Evolutionary conservation across 2,113 vertebrate species (phyloP).

Genomic region (Aramus guarauna): DNA sequence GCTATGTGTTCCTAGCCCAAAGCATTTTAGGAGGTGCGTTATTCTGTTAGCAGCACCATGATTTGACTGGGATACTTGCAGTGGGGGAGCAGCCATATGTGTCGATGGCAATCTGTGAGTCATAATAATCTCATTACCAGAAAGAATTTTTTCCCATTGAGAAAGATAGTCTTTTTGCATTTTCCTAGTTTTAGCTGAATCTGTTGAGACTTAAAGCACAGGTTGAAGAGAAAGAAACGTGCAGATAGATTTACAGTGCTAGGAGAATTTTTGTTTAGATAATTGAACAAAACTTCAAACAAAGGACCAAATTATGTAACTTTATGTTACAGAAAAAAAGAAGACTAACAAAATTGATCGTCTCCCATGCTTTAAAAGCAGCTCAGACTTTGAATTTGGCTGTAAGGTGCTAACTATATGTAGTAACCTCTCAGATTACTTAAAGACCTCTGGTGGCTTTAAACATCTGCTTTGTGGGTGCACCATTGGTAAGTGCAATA

Average conservation of each 20-base stretch:
- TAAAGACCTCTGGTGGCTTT: background rate
- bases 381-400: background rate
- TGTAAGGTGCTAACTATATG: background rate
- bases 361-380: background rate
- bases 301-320: background rate
- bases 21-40: background rate
- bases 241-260: background rate
- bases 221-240: background rate
- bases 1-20: background rate
- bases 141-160: background rate
- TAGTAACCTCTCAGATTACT: background rate
- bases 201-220: background rate
- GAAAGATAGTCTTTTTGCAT: background rate
- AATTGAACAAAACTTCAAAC: background rate
- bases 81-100: background rate
- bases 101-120: background rate
- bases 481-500: background rate
- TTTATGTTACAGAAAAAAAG: background rate
- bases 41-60: background rate
- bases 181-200: background rate
- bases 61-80: background rate
- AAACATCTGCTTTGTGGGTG: background rate
- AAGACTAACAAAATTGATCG: rapidly evolving
- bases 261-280: background rate
- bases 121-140: background rate